phyloP scores from a whole-genome alignment of 1,140 invertebrate genomes.

The Dinoponera quadriceps region DNA sequence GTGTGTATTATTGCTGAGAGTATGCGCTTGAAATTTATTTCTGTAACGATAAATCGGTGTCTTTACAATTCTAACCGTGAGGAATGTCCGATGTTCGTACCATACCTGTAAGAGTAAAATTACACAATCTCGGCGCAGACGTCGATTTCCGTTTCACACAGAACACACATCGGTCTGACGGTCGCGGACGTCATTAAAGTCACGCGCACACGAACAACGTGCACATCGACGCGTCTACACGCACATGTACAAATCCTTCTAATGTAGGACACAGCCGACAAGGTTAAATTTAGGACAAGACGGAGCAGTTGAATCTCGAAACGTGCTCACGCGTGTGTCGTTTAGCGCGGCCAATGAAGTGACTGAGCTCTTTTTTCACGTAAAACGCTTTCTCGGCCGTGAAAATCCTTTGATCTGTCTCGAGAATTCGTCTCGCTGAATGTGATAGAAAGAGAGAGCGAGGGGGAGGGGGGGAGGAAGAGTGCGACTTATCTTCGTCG shows the following conservation, averaged over 20 bases:
- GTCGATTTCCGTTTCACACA: constrained; percentile 38
- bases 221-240: background rate
- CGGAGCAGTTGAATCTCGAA: constrained; percentile 71
- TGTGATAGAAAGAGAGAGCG: background rate
- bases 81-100: background rate
- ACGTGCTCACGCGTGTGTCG: constrained; percentile 68
- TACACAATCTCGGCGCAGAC: constrained; percentile 30
- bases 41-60: background rate
- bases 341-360: constrained; percentile 48
- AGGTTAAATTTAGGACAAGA: constrained; percentile 74
- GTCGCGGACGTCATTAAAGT: constrained; percentile 60
- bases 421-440: background rate
- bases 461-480: too few relatives aligned
- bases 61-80: constrained; percentile 9
- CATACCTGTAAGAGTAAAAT: background rate
- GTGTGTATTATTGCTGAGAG: background rate
- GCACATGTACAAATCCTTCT: constrained; percentile 57
- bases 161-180: background rate
- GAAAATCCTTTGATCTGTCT: constrained; percentile 34
- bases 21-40: background rate
- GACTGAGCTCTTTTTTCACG: constrained; percentile 1
- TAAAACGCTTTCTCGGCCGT: background rate
- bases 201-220: background rate
- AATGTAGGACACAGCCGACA: constrained; percentile 71
- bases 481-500: background rate